Conservation (phyloP, 2,888 invertebrate species). For the Eupeodes latifasciatus region DNA sequence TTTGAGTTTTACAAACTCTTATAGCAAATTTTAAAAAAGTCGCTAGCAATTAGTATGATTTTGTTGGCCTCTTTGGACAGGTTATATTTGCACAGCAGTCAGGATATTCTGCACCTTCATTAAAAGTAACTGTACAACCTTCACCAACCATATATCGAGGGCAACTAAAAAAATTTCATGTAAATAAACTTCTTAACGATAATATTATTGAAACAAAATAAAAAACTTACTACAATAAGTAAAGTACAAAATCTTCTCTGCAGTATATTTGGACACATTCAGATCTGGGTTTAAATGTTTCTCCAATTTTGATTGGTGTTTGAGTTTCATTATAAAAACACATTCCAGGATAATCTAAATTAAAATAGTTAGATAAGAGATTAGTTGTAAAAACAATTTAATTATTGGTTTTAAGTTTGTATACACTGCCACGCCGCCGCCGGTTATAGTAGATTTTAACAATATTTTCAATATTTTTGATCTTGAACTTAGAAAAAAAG, state of each 20-base stretch:
- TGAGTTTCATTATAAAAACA: conserved; percentile 28
- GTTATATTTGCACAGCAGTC: conserved; percentile 46
- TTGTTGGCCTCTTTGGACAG: conserved; percentile 14
- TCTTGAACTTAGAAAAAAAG: too few relatives aligned
- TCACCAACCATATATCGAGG: conserved; percentile 56
- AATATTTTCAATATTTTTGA: too few relatives aligned
- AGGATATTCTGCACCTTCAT: conserved; percentile 44
- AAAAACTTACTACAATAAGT: conserved; percentile 15
- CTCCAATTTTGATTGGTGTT: conserved; percentile 7
- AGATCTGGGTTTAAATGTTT: neutral
- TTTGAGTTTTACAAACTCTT: too few relatives aligned
- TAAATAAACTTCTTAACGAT: neutral
- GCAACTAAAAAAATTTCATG: conserved; percentile 32
- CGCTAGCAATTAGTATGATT: too few relatives aligned
- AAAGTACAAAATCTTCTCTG: conserved; percentile 19
- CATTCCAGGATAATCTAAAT: conserved; percentile 37
- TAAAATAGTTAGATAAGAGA: neutral
- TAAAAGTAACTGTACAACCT: conserved; percentile 37
- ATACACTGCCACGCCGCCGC: too few relatives aligned
- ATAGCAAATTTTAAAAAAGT: too few relatives aligned
- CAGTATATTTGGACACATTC: conserved; percentile 28
- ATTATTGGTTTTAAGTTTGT: too few relatives aligned
- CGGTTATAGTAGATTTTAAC: too few relatives aligned
- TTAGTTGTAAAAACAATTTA: too few relatives aligned
- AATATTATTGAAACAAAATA: neutral